Conservation (phyloP, 2,888 invertebrate species). For the Agelastica alni region DNA sequence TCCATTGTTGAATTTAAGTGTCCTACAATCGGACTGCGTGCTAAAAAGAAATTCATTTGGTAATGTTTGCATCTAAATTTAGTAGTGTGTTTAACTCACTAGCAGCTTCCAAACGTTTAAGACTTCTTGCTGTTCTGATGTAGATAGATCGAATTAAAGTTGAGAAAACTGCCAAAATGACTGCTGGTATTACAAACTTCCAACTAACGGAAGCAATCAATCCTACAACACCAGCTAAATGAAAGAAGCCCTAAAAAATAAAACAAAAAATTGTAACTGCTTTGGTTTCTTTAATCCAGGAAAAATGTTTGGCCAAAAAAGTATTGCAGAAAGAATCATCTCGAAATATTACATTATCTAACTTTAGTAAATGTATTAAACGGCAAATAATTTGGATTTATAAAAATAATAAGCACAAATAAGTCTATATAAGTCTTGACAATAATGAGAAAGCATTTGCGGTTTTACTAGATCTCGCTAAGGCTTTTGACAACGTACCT, state of each 20-base stretch:
- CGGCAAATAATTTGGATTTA: too few species aligned
- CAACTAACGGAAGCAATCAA: constrained; percentile 60
- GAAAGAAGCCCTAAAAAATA: constrained; percentile 21
- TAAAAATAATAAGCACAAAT: too few species aligned
- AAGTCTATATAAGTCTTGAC: too few species aligned
- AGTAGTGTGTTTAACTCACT: too few species aligned
- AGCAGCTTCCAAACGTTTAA: constrained; percentile 42
- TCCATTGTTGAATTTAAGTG: constrained; percentile 53
- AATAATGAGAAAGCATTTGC: too few species aligned
- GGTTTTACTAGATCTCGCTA: too few species aligned
- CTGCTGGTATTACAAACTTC: constrained; percentile 48
- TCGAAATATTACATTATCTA: too few species aligned
- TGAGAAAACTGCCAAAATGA: constrained; percentile 29
- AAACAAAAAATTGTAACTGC: background rate
- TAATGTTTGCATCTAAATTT: background rate
- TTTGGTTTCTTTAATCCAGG: too few species aligned
- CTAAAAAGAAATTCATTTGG: constrained; percentile 44
- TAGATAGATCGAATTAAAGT: constrained; percentile 34
- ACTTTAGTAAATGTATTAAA: too few species aligned
- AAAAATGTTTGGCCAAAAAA: too few species aligned
- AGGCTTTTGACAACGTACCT: too few species aligned
- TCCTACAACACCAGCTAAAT: constrained; percentile 32
- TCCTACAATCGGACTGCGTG: constrained; percentile 52
- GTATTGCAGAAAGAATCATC: too few species aligned
- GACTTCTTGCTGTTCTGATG: constrained; percentile 41